A percentile compares a stretch with the other conserved stretches of the same genome.
phyloP scores from a whole-genome alignment of 2,888 invertebrate genomes.

The Tipula vernalis region DNA sequence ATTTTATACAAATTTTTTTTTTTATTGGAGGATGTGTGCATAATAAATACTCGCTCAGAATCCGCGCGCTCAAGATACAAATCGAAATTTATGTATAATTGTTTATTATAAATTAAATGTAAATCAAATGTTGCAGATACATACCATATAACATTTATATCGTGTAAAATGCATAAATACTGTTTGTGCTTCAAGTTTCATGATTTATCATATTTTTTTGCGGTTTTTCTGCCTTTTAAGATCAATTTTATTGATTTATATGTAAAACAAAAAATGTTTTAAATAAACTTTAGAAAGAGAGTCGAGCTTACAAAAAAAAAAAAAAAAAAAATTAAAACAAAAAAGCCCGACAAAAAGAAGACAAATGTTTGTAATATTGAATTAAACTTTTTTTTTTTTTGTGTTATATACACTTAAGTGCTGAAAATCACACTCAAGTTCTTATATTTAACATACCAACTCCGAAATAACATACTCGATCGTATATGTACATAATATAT shows the following conservation, averaged over 20 bases:
- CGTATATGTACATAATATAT: neutral
- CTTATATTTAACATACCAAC: neutral
- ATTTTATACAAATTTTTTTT: neutral
- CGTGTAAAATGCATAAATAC: neutral
- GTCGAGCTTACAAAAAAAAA: neutral
- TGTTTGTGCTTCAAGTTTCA: neutral
- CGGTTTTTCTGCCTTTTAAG: conserved; percentile 5
- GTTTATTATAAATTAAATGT: neutral
- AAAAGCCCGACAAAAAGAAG: conserved; percentile 4
- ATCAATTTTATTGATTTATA: conserved; percentile 7
- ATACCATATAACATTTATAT: neutral
- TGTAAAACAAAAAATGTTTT: neutral
- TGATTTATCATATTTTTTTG: conserved; percentile 8
- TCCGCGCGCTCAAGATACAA: neutral
- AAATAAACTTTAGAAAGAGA: neutral
- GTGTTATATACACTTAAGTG: neutral
- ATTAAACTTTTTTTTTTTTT: neutral
- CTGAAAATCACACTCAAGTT: neutral
- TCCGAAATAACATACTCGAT: neutral
- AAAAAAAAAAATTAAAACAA: neutral
- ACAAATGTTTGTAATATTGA: neutral
- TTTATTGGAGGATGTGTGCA: neutral
- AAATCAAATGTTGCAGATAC: neutral
- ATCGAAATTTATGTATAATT: neutral
- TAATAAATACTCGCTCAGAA: neutral